Evolutionary conservation across 1,140 invertebrate species (phyloP), one percentile per base, ranked within the genome.

Genomic region (Heliconius melpomene): DNA sequence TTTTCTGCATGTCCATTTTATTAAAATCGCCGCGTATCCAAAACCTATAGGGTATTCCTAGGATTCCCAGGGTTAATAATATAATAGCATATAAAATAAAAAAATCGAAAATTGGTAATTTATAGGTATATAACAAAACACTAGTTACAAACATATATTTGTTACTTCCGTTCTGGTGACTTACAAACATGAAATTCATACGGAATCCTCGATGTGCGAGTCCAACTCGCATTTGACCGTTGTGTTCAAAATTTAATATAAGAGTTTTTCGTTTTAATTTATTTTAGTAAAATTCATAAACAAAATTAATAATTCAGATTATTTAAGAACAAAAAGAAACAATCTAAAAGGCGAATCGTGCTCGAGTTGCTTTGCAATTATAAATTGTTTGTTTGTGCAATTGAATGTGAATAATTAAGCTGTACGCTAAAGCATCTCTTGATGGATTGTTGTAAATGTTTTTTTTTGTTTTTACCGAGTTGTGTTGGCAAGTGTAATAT

Each of bases 391-490:
- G 87, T 90, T 89, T 89, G 82, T 90, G 84, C 89, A 91, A 91
- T 92, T 91, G 87, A 90, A 91, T 91, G 86, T 81, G 80, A 80
- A 83, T 91, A 89, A 93, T 90, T 88, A 90, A 90, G 86, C 90
- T 87, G 85, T 84, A 83, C 82, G 84, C 85, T 85, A 88, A 91
- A 91, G 87, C 83, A 82, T 83, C 79, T 78, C 84, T 87, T 91
- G 90, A 91, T 92, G 89, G 87, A 90, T 90, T 88, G 86, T 87
- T 84, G 83, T 88, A 85, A 87, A 90, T 90, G 85, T 52, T 20
- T 89, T 89, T 89, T 87, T 88, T 82, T 85, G 75, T 84, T 74
- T 79, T 79, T 78, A 75, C 79, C 83, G 84, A 84, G 82, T 86
- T 87, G 83, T 82, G 88, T 91, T 88, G 89, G 88, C 89, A 90